Base-by-base conservation (phyloP, 1,140 invertebrate species). In the Conus betulinus region DNA sequence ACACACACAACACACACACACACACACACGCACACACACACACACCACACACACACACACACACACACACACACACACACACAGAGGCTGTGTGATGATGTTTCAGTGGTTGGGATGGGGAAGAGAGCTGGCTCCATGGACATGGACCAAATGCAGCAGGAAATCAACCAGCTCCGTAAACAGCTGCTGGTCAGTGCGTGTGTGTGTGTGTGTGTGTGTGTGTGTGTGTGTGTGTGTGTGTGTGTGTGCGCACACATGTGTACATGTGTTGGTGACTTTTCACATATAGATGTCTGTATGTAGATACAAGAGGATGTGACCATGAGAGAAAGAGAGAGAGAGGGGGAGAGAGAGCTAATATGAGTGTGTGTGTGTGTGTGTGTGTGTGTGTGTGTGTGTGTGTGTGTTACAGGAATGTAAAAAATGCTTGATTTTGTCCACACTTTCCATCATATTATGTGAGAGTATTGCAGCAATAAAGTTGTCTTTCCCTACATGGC, bases 111-210 rank as follows among this genome's bases (percentile, higher is more conserved):
- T n/a, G 78, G 76, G n/a, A 23, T 78, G 25, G 53, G 74, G 55
- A 79, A 71, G 57, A 84, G 53, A 23, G 53, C 8, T 52, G 60
- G 52, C 20, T 87, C 83, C 17, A 39, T 52, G 20, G 89, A 90
- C 71, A 63, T 90, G 25, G 87, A 88, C 10, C 85, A 88, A 39
- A 83, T 90, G 78, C 87, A 90, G 27, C 87, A 90, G 63, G 87
- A 88, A 78, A 87, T 90, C 23, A 60, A 84, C 63, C 82, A 84
- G 55, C 86, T 90, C 51, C 86, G 63, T 53, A 84, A 51, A n/a
- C 88, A 85, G 25, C 87, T 90, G 23, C 51, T 88, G 87, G 89
- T 90, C 79, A 74, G 67, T 78, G 67, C 76, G 2, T 78, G 74
- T 67, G 85, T 74, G 85, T 20, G 63, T 25, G 63, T 74, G 85